These are phyloP conservation scores for Prosopocoilus inquinatus DNA, from an alignment of 2,888 invertebrate genomes.

Conservation along the genomic window DNA sequence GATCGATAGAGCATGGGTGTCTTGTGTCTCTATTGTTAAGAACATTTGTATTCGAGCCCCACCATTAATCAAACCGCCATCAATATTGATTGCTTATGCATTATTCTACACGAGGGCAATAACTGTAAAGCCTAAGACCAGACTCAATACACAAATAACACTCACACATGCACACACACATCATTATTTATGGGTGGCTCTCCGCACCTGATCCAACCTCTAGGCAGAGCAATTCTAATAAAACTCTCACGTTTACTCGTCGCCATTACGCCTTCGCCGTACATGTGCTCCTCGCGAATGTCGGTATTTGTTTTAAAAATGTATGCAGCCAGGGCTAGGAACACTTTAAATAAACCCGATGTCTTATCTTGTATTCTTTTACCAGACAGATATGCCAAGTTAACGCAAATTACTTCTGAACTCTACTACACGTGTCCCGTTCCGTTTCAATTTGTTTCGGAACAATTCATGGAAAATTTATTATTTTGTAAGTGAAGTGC, in stretches of 20 bases:
- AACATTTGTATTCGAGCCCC: conserved; percentile 15
- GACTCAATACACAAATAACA: background rate
- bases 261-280: conserved; percentile 33
- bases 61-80: conserved; percentile 20
- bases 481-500: conserved; percentile 1
- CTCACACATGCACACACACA: background rate
- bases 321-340: background rate
- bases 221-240: conserved; percentile 34
- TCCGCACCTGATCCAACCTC: conserved; percentile 1
- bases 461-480: conserved; percentile 1
- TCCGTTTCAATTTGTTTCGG: background rate
- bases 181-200: background rate
- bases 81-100: conserved; percentile 18
- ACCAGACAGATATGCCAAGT: background rate
- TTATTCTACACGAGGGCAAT: conserved; percentile 10
- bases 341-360: background rate
- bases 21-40: conserved; percentile 15
- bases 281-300: background rate
- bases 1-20: conserved; percentile 13
- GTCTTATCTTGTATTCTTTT: conserved; percentile 4
- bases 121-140: conserved; percentile 3
- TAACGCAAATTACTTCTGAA: conserved; percentile 2
- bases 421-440: conserved; percentile 1
- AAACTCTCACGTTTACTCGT: conserved; percentile 40
- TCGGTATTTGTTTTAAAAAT: conserved; percentile 1